Conservation (phyloP, 2,888 invertebrate species). For the Agonopterix arenella region DNA sequence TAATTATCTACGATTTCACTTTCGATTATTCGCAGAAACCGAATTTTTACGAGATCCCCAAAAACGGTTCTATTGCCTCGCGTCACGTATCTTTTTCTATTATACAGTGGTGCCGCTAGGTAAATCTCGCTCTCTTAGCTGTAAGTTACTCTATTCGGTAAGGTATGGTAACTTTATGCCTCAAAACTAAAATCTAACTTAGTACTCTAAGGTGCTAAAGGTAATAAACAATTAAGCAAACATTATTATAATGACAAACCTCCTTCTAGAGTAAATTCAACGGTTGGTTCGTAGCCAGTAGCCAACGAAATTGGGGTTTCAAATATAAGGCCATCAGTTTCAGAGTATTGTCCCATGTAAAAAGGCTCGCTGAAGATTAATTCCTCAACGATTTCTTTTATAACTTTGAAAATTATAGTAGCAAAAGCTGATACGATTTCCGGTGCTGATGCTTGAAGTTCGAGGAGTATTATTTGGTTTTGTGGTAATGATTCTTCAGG, state of each 20-base stretch:
- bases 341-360: conserved; percentile 27
- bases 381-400: neutral
- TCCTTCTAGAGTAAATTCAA: conserved; percentile 26
- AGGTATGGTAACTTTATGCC: too few relatives aligned
- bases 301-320: conserved; percentile 18
- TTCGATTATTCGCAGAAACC: too few relatives aligned
- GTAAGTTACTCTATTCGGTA: too few relatives aligned
- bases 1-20: too few relatives aligned
- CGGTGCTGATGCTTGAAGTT: conserved; percentile 18
- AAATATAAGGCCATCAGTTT: conserved; percentile 17
- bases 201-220: neutral
- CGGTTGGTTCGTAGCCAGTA: conserved; percentile 21
- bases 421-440: conserved; percentile 10
- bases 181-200: too few relatives aligned
- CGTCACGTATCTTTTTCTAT: too few relatives aligned
- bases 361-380: conserved; percentile 10
- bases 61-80: too few relatives aligned
- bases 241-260: conserved; percentile 18
- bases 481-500: conserved; percentile 16
- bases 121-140: too few relatives aligned
- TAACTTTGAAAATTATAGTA: conserved; percentile 3
- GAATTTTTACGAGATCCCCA: too few relatives aligned
- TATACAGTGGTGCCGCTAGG: too few relatives aligned
- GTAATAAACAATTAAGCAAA: neutral
- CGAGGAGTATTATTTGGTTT: conserved; percentile 17